Conservation (phyloP, 2,888 invertebrate genomes). For the Drosophila neoperkinsi region DNA sequence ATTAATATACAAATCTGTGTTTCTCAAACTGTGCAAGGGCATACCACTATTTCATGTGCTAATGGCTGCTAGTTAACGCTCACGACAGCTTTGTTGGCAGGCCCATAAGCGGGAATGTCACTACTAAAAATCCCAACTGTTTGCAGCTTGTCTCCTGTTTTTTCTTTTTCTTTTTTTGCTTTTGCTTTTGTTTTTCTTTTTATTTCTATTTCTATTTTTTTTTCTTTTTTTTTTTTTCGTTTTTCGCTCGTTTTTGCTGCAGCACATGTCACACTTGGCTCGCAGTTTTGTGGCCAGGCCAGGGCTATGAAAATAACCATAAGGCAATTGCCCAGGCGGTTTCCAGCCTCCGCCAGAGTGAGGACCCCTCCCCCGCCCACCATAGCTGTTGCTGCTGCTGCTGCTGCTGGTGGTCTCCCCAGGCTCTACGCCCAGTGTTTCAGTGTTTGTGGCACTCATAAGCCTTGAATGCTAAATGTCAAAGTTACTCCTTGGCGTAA, state of each 20-base stretch:
- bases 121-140: conserved; percentile 60
- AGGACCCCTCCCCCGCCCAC: conserved; percentile 9
- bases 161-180: conserved; percentile 12
- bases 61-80: conserved; percentile 40
- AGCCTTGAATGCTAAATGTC: conserved; percentile 81
- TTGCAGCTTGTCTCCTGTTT: conserved; percentile 48
- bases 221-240: conserved; percentile 25
- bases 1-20: not conserved
- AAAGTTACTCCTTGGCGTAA: conserved; percentile 82
- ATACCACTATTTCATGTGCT: conserved; percentile 39
- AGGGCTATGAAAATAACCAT: conserved; percentile 81
- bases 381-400: conserved; percentile 7
- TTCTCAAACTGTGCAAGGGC: conserved; percentile 3
- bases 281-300: conserved; percentile 79
- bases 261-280: conserved; percentile 70
- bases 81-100: conserved; percentile 43
- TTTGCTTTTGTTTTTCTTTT: conserved; percentile 24
- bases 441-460: conserved; percentile 69
- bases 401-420: conserved; percentile 23
- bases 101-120: conserved; percentile 50
- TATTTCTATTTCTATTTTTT: conserved; percentile 5
- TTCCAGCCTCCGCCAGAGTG: conserved; percentile 50
- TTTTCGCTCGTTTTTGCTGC: conserved; percentile 52
- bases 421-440: conserved; percentile 40
- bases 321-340: conserved; percentile 80